These are phyloP conservation scores for Stegostoma tigrinum DNA, from an alignment of 2,113 vertebrate genomes.

Conservation along the genomic window DNA sequence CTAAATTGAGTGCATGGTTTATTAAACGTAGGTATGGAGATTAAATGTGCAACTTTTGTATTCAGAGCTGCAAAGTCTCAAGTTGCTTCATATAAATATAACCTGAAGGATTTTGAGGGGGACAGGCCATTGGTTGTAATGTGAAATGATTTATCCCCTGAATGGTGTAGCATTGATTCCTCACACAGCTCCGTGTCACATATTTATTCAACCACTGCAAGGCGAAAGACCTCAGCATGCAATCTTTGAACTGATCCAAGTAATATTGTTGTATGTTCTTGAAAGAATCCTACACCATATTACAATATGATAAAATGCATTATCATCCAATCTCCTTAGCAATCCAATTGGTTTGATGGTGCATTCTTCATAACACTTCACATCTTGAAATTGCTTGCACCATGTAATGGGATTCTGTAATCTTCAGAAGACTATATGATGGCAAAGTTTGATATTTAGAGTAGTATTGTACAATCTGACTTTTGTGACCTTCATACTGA, in stretches of 20 bases:
- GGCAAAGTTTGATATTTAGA: background rate
- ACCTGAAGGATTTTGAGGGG: background rate
- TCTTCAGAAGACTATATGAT: background rate
- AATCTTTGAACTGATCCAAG: background rate
- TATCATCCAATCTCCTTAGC: background rate
- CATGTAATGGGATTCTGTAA: background rate
- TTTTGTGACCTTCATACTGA: background rate
- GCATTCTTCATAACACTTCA: background rate
- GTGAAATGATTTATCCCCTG: background rate
- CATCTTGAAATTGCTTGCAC: background rate
- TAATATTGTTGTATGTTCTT: background rate
- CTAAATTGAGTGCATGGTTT: background rate
- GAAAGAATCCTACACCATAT: background rate
- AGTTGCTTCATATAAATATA: background rate
- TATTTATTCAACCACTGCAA: background rate
- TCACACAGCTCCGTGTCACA: background rate
- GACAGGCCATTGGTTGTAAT: background rate
- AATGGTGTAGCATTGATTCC: background rate
- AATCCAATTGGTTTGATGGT: background rate
- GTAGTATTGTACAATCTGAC: background rate
- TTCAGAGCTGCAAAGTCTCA: background rate
- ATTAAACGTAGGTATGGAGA: background rate
- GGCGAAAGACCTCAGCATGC: background rate
- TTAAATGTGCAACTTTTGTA: background rate
- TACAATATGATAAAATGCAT: background rate